Percentiles rank a stretch among this genome's conserved stretches.
phyloP scores from a whole-genome alignment of 2,888 invertebrate genomes.

The Perithous albicinctus region DNA sequence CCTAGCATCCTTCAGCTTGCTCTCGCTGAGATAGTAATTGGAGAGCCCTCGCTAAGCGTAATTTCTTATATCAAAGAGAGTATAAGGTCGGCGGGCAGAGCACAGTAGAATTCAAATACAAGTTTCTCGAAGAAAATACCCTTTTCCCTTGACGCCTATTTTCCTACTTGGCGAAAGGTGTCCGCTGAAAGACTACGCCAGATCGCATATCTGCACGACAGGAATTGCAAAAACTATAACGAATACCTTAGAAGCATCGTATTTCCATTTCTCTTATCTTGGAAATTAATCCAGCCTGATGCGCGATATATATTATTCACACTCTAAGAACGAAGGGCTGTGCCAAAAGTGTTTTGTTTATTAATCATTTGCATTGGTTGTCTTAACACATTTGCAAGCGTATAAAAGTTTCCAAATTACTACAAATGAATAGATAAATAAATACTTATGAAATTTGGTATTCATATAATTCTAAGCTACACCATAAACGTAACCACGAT shows the following conservation, averaged over 20 bases:
- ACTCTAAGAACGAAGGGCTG: too few relatives aligned
- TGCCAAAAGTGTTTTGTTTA: too few relatives aligned
- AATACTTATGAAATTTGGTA: too few relatives aligned
- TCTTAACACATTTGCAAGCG: too few relatives aligned
- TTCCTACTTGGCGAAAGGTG: neutral
- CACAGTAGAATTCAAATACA: conserved; percentile 40
- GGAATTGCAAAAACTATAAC: conserved; percentile 4
- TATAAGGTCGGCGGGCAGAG: neutral
- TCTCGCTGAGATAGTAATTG: conserved; percentile 66
- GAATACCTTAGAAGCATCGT: conserved; percentile 7
- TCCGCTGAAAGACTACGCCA: conserved; percentile 20
- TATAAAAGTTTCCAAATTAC: too few relatives aligned
- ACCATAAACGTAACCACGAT: too few relatives aligned
- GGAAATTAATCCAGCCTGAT: neutral
- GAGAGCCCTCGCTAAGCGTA: conserved; percentile 69
- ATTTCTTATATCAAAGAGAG: conserved; percentile 66
- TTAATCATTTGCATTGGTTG: too few relatives aligned
- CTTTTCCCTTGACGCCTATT: conserved; percentile 21
- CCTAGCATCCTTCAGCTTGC: conserved; percentile 48
- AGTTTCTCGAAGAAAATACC: conserved; percentile 32
- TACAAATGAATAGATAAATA: too few relatives aligned
- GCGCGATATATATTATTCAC: neutral
- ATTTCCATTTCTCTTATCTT: conserved; percentile 23
- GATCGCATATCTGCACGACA: conserved; percentile 31
- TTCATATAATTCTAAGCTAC: too few relatives aligned